Base-by-base conservation (phyloP, 2,113 vertebrate genomes). In the Heterotilapia buettikoferi region DNA sequence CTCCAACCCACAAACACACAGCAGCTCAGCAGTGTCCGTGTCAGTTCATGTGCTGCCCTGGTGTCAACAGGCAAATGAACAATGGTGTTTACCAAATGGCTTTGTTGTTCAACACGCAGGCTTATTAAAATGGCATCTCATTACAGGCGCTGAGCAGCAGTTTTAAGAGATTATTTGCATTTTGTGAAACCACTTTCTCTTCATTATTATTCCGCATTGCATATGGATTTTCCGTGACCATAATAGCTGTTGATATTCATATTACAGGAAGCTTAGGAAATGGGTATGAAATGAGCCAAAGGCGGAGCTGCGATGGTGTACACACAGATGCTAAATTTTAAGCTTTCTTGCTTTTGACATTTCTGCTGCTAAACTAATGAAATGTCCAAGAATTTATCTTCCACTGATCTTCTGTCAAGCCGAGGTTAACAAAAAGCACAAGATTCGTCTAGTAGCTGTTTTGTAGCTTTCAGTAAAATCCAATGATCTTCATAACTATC, bases 71-170 rank as follows among this genome's bases (percentile, higher is more conserved):
- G 82, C 86, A 93, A 90, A 94, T 94, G 90, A 96, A 96, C 93
- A 94, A 92, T 86, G 45, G 83, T 93, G 93, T 96, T 96, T 93
- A 93, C 92, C 88, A 89, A 94, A 90, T 85, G 91, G 88, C 90
- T 93, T 94, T 95, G 93, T 95, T 96, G 94, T 93, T 93, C 90
- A 86, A 92, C 95, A 94, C 87, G 85, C 91, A 82, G 38, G 57
- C 90, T 91, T 93, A 95, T 96, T 96, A 95, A 94, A 94, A 92
- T 85, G 89, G 86, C 93, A 94, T 95, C 93, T 95, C 93, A 95
- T 96, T 95, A 94, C 73, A 84, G 87, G 73, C 87, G 29, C 82
- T 61, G 82, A 93, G 88, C 88, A 88, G 86, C 85, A 86, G 13
- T 86, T 93, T 93, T 92, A 84, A 83, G 83, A 95, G 94, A 96